Base-by-base conservation (phyloP, 2,797 vertebrate species). In the Lates japonicus region DNA sequence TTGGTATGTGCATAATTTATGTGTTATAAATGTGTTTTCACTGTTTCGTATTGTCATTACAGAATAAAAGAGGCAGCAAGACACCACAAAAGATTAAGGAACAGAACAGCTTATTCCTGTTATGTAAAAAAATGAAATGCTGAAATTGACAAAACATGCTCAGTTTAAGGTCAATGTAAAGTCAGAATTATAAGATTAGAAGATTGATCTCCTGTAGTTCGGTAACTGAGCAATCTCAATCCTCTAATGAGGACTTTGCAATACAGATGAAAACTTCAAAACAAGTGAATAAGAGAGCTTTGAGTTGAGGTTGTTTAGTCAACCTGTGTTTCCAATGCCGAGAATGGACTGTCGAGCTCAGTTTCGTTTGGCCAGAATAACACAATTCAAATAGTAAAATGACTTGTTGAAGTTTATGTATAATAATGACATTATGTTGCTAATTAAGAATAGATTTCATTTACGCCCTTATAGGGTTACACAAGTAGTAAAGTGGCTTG, bases 371-470 rank as follows among this genome's bases (percentile, higher is more conserved):
- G 48, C 20, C 3, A 49, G 7, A 49, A 10, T 8, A 3, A 48
- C 20, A 9, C 8, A 9, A 19, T 48, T 10, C 19, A n/a, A 19
- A 12, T 7, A 9, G n/a, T 51, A 11, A 5, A 20, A 7, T 8
- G 5, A 51, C 49, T 7, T 22, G 20, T 12, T 51, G 9, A 19
- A 48, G 49, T n/a, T 49, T 44, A 52, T 39, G 29, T 67, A 49
- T 20, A 41, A 75, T 44, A 19, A 39, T 57, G 35, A 52, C 33
- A 37, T 33, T 17, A 55, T 37, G 19, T 31, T 14, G 54, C 19
- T 49, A 39, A 60, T 72, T 58, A 61, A 44, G 22, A 29, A 54
- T 22, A 39, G 76, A 25, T 62, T 70, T 74, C 6, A 63, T 54
- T 39, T 44, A 8, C 20, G 68, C 46, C 19, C 51, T 63, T 58